Evolutionary conservation across 2,113 vertebrate species (phyloP), one percentile per base, ranked within the genome.

Genomic region (Caretta caretta): DNA sequence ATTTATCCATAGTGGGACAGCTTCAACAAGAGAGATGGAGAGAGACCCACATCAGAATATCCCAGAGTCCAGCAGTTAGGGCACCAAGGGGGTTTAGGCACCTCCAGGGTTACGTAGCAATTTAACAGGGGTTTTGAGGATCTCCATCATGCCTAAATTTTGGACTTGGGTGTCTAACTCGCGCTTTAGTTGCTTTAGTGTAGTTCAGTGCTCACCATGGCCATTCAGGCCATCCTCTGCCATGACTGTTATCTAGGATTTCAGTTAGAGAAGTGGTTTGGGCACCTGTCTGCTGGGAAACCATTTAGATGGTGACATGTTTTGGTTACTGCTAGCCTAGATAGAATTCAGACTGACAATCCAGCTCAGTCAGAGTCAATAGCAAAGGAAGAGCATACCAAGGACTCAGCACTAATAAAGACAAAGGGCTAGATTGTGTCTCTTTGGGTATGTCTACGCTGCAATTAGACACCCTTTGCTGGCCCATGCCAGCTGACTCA

Each of bases 251-350:
- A 78, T 27, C 11, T 48, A 48, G 25, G 42, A 16, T 48, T 78
- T 78, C 46, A 78, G 24, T 29, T 84, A 35, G 25, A 10, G 1
- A 29, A 69, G 72, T 10, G 75, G 16, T 35, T 91, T 88, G 56
- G 11, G 7, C 53, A n/a, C 50, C 54, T 81, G 27, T 81, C 31
- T 65, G 48, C 13, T 0, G 0, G 51, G 25, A 4, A 0, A 0
- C 2, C 17, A 4, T 49, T 50, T 24, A 51, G 59, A 48, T 29
- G 53, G 27, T 76, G n/a, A 49, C 22, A 1, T 0, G 81, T 72
- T 72, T 38, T 72, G 7, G 83, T 91, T 51, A 17, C 8, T 69
- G 20, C 38, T 17, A 16, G 13, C 24, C 42, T 48, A 78, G 25
- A 16, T 48, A 27, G 75, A 25, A 4, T 78, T 48, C 42, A 38